Conservation (phyloP, 2,797 vertebrate species). For the Ambastaia sidthimunki region DNA sequence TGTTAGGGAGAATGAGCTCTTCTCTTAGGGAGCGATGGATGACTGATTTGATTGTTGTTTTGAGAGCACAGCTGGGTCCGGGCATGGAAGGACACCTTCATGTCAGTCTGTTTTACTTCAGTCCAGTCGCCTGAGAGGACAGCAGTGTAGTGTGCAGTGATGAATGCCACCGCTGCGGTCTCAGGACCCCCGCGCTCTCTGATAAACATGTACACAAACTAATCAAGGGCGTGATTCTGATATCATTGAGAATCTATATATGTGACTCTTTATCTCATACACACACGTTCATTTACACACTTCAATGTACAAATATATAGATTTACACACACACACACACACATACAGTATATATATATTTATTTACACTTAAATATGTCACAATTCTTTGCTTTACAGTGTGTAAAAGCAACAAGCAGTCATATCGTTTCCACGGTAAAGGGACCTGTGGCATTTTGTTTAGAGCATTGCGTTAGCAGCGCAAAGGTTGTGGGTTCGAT, state of each 20-base stretch:
- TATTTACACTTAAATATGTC: too few relatives aligned
- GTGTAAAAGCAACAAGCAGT: too few relatives aligned
- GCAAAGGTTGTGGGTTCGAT: too few relatives aligned
- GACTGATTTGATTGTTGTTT: slow-evolving; percentile 35
- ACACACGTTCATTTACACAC: too few relatives aligned
- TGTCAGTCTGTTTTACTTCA: slow-evolving; percentile 23
- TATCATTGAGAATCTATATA: slow-evolving; percentile 9
- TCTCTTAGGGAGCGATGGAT: slow-evolving; percentile 23
- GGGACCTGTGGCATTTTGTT: too few relatives aligned
- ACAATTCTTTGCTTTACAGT: too few relatives aligned
- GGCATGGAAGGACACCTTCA: slow-evolving; percentile 35
- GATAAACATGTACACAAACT: slow-evolving; percentile 14
- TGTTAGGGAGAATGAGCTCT: neutral
- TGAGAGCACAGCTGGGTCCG: slow-evolving; percentile 35
- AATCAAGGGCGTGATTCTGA: neutral
- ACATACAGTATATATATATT: too few relatives aligned
- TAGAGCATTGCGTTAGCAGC: too few relatives aligned
- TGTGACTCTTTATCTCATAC: neutral
- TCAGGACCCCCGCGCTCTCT: neutral
- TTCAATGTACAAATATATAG: too few relatives aligned
- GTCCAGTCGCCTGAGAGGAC: slow-evolving; percentile 18
- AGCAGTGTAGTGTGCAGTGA: slow-evolving; percentile 23
- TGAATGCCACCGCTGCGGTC: slow-evolving; percentile 26
- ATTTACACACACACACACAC: too few relatives aligned
- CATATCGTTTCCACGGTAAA: too few relatives aligned